These are phyloP conservation scores for Bufo gargarizans DNA, from an alignment of 2,113 vertebrate species.

Conservation along the genomic window DNA sequence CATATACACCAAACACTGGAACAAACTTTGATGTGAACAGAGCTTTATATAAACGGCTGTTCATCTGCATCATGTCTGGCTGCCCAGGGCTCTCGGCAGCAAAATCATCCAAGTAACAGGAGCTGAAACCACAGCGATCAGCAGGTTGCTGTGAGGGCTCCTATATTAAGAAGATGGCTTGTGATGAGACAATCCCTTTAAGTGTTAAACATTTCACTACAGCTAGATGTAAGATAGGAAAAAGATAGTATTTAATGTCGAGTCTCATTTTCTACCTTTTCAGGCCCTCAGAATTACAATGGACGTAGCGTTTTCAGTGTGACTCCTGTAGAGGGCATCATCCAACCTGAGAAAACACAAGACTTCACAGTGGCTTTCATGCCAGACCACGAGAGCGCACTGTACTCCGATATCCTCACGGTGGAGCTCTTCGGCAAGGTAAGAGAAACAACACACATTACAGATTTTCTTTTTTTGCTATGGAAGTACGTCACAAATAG, in stretches of 20 bases:
- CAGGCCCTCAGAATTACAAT: constrained; percentile 85
- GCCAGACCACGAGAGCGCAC: constrained; percentile 84
- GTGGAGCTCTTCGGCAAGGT: constrained; percentile 85
- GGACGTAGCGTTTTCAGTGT: constrained; percentile 85
- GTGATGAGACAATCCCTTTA: no score
- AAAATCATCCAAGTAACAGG: no score
- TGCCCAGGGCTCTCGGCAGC: no score
- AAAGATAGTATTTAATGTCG: background rate
- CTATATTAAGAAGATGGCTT: no score
- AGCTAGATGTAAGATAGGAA: background rate
- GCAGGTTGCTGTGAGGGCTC: no score
- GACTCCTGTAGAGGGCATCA: constrained; percentile 75
- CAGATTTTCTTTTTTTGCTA: background rate
- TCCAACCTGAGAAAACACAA: constrained; percentile 73
- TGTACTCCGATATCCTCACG: constrained; percentile 80
- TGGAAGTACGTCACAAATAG: background rate
- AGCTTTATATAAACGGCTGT: no score
- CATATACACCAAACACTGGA: no score
- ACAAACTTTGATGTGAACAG: no score
- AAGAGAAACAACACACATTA: constrained; percentile 16
- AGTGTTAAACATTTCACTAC: background rate
- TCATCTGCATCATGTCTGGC: no score
- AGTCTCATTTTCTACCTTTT: background rate
- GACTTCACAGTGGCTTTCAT: constrained; percentile 85
- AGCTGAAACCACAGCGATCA: no score